Evolutionary conservation across 2,797 vertebrate genomes (phyloP).

Genomic region (Simalia tracyae): DNA sequence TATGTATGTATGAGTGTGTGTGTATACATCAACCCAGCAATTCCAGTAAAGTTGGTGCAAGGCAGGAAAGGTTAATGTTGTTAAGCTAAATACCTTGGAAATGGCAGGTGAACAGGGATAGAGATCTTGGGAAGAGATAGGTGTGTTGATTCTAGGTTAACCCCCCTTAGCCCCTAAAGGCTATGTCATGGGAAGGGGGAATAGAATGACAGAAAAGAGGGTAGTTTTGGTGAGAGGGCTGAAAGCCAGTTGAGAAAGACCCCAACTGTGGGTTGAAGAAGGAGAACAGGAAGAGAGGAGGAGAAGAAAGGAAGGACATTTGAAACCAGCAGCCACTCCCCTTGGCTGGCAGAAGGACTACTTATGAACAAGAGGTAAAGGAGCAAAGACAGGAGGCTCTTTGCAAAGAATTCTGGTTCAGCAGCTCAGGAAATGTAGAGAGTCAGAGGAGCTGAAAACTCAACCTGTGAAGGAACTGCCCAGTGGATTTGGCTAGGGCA

Average conservation of each 20-base stretch:
- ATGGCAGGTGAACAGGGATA: not conserved
- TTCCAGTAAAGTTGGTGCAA: not conserved
- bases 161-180: not conserved
- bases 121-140: not conserved
- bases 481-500: not conserved
- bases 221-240: not conserved
- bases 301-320: not conserved
- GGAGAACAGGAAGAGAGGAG: not conserved
- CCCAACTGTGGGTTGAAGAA: not conserved
- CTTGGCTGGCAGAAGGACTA: not conserved
- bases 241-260: not conserved
- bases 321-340: not conserved
- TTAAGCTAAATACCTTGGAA: not conserved
- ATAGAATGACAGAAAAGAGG: not conserved
- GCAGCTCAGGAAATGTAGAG: not conserved
- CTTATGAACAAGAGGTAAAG: not conserved
- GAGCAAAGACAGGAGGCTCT: not conserved
- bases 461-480: not conserved
- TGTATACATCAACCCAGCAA: not conserved
- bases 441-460: not conserved
- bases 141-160: not conserved
- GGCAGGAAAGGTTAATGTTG: not conserved
- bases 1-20: not conserved
- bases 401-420: not conserved
- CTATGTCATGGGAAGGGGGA: not conserved